A percentile compares a stretch with the other conserved stretches of the same genome.
Conservation (phyloP, 2,113 vertebrate genomes). For the Brienomyrus longianalis region DNA sequence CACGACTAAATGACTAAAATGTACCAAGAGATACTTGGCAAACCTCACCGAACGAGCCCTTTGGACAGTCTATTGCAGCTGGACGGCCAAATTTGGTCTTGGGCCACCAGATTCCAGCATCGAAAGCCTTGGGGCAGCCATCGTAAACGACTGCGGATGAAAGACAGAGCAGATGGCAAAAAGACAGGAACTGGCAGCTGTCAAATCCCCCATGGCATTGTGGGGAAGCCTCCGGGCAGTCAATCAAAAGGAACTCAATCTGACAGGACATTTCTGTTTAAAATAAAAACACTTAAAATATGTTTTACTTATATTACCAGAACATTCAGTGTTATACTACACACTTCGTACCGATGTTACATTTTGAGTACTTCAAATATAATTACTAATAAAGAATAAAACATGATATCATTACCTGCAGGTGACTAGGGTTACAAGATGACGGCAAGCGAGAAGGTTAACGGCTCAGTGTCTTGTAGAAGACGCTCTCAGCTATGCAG, state of each 20-base stretch:
- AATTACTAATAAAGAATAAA: background rate
- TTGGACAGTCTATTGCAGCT: constrained; percentile 67
- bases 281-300: background rate
- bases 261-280: background rate
- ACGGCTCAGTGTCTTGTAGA: background rate
- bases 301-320: background rate
- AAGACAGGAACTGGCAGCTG: background rate
- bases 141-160: constrained; percentile 72
- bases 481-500: background rate
- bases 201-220: background rate
- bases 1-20: background rate
- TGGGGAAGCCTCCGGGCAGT: background rate
- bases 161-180: background rate
- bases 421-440: background rate
- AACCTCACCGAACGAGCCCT: constrained; percentile 74
- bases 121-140: constrained; percentile 75
- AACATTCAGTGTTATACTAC: background rate
- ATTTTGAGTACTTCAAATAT: background rate
- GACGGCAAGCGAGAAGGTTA: background rate
- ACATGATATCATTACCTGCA: background rate
- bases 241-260: background rate
- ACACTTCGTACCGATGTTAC: background rate
- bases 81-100: constrained; percentile 80
- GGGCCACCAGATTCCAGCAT: constrained; percentile 83
- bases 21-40: background rate